Percentiles rank a stretch among this genome's conserved stretches.
phyloP scores from a whole-genome alignment of 2,797 vertebrate species.

The Falco biarmicus region DNA sequence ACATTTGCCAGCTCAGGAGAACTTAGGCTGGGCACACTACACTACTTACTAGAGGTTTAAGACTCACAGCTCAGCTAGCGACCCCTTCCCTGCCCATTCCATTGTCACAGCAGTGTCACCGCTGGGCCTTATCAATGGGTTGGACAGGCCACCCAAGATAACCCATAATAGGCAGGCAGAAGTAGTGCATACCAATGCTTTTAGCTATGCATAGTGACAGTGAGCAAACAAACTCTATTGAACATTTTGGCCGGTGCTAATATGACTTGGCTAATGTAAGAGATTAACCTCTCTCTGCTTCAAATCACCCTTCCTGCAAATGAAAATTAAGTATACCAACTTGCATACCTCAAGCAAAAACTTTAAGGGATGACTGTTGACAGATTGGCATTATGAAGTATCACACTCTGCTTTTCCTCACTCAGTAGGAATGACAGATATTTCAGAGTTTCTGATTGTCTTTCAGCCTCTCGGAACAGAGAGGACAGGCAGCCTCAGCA shows the following conservation, averaged over 20 bases:
- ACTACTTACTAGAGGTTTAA: neutral
- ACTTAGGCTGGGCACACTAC: neutral
- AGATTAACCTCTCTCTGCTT: conserved; percentile 32
- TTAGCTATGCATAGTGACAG: conserved; percentile 6
- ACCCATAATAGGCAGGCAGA: conserved; percentile 5
- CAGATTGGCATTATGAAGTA: neutral
- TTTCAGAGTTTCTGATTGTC: neutral
- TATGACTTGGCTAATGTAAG: neutral
- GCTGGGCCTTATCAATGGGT: neutral
- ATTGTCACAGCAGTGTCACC: neutral
- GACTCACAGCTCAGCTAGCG: neutral
- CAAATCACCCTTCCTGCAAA: neutral
- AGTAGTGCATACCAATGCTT: neutral
- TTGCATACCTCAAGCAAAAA: neutral
- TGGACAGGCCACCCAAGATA: conserved; percentile 34
- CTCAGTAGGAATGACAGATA: neutral
- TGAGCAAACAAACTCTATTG: conserved; percentile 18
- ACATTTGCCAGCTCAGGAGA: neutral
- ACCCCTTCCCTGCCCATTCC: neutral
- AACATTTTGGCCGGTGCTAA: neutral
- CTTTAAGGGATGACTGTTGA: neutral
- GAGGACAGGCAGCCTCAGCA: neutral
- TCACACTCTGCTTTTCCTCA: neutral
- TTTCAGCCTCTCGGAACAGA: neutral
- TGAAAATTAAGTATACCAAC: neutral